These are phyloP conservation scores for Octonoba sinensis DNA, from an alignment of 2,888 invertebrate species.

Conservation along the genomic window DNA sequence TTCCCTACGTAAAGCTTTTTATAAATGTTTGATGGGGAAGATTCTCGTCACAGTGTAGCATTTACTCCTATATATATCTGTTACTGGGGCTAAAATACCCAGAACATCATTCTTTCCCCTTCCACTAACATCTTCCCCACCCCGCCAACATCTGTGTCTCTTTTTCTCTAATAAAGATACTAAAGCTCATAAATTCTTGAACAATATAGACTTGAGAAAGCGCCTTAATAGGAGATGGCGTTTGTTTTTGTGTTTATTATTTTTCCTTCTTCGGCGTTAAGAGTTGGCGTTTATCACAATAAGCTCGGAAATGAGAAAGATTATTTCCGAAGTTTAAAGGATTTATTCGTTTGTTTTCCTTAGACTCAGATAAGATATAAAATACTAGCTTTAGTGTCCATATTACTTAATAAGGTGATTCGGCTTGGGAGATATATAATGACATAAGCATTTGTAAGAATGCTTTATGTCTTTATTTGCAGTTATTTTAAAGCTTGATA, in stretches of 20 bases:
- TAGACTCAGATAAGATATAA: no score
- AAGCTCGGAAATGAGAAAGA: neutral
- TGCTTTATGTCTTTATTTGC: no score
- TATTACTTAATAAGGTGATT: no score
- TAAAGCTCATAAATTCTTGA: constrained; percentile 54
- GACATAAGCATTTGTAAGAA: no score
- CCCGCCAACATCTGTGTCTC: neutral
- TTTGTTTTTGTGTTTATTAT: neutral
- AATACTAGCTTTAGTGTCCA: no score
- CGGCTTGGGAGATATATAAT: no score
- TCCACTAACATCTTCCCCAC: neutral
- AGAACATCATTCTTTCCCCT: constrained; percentile 17
- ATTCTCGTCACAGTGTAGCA: constrained; percentile 3
- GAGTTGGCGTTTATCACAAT: constrained; percentile 4
- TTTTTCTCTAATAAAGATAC: constrained; percentile 45
- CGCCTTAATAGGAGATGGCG: constrained; percentile 29
- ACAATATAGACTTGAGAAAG: constrained; percentile 23
- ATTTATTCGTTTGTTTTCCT: no score
- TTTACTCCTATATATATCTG: constrained; percentile 25
- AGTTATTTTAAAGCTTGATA: no score
- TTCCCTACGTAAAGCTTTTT: constrained; percentile 2
- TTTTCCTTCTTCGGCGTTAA: neutral
- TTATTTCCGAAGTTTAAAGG: constrained; percentile 4
- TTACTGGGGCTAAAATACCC: constrained; percentile 14
- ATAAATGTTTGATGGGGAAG: constrained; percentile 48